Conservation (phyloP, 2,888 invertebrate genomes). For the Galerucella nymphaeae region DNA sequence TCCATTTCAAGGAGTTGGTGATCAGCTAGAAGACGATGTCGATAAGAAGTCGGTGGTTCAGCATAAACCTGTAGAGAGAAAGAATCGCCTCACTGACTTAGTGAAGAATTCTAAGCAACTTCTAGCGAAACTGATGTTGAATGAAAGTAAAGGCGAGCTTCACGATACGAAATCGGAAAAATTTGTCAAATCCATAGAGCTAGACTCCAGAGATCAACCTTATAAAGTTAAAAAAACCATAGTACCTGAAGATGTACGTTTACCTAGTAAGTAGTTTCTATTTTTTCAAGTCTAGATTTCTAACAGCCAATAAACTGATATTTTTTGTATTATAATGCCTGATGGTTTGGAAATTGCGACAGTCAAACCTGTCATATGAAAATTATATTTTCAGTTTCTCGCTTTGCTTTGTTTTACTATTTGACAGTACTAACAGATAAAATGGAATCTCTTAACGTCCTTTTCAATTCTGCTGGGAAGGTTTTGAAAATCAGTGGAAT, state of each 20-base stretch:
- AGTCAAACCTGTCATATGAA: too few relatives aligned
- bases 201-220: conserved; percentile 42
- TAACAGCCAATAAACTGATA: too few relatives aligned
- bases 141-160: conserved; percentile 56
- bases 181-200: conserved; percentile 47
- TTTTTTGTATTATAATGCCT: too few relatives aligned
- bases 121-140: conserved; percentile 53
- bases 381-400: too few relatives aligned
- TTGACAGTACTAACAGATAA: too few relatives aligned
- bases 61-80: conserved; percentile 63
- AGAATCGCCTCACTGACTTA: conserved; percentile 62
- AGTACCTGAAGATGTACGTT: conserved; percentile 43
- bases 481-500: too few relatives aligned
- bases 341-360: too few relatives aligned
- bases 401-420: too few relatives aligned
- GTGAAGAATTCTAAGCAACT: conserved; percentile 62
- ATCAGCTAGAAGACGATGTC: conserved; percentile 49
- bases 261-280: conserved; percentile 29
- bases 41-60: conserved; percentile 41
- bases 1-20: conserved; percentile 46
- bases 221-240: conserved; percentile 34
- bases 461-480: too few relatives aligned
- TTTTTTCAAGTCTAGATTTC: too few relatives aligned
- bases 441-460: too few relatives aligned
- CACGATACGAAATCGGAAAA: conserved; percentile 45